Base-by-base conservation (phyloP, 1,140 invertebrate genomes). In the Eueides isabella region DNA sequence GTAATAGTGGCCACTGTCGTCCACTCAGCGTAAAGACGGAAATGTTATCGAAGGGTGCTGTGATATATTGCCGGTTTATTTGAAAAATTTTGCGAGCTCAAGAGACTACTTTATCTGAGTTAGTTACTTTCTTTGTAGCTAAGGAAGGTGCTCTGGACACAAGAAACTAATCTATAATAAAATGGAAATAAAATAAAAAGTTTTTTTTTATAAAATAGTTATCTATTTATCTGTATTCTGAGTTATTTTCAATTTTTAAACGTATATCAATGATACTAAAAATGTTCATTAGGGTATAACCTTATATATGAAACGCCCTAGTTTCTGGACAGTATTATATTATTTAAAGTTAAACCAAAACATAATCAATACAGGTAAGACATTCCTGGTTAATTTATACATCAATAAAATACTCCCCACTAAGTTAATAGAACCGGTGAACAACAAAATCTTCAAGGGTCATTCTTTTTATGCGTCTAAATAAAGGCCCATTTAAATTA, bases 401-500 rank as follows among this genome's bases (percentile, higher is more conserved):
- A 55, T 55, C 48, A 26, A 55, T 55, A 55, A 55, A 55, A 55
- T 19, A 55, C 48, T 48, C 48, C 48, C 48, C 48, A 55, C 48
- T 55, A 9, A 55, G 48, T 55, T 23, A 55, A 55, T 23, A 55
- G 19, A 23, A 55, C n/a, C 48, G 19, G 19, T 26, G 11, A 23
- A 55, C 11, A 26, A 55, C 48, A 55, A 23, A 55, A 55, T 55
- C 9, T 55, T 55, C 48, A 55, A 55, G 48, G 48, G 48, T 55
- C 48, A 55, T 55, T 55, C 48, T 55, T 55, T 55, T 55, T 23
- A 23, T 23, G 12, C 7, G 2, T 23, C 48, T 12, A 23, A 55
- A 26, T 55, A 55, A 67, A 29, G 14, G 31, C 11, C 61, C 62
- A 65, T 61, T 68, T 33, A 69, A 61, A 73, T 48, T 67, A 72